Conservation (phyloP, 1,140 invertebrate species). For the Chironomus striatipennis region DNA sequence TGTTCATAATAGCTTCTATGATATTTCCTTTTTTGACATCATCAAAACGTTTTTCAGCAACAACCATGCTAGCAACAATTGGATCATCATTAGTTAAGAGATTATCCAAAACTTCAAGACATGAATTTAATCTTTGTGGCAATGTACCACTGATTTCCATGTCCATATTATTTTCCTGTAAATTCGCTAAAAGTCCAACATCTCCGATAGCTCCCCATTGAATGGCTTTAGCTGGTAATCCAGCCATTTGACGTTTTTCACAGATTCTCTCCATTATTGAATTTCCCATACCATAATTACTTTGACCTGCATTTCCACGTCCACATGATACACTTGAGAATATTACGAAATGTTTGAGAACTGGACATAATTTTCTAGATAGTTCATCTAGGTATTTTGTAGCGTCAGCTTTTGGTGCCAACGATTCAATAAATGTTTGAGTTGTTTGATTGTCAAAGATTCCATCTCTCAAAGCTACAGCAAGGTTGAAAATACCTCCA, state of each 20-base stretch:
- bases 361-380: slow-evolving; percentile 45
- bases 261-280: slow-evolving; percentile 58
- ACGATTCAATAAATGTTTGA: slow-evolving; percentile 35
- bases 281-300: slow-evolving; percentile 68
- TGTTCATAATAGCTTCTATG: slow-evolving; percentile 48
- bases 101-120: slow-evolving; percentile 39
- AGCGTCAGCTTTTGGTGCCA: slow-evolving; percentile 39
- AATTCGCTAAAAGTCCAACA: slow-evolving; percentile 60
- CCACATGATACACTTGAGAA: slow-evolving; percentile 79
- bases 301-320: slow-evolving; percentile 72
- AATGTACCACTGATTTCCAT: slow-evolving; percentile 44
- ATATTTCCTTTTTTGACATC: slow-evolving; percentile 43
- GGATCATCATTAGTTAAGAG: slow-evolving; percentile 41
- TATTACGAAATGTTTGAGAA: slow-evolving; percentile 50
- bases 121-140: slow-evolving; percentile 52
- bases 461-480: slow-evolving; percentile 45
- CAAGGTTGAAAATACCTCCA: slow-evolving; percentile 62
- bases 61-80: slow-evolving; percentile 49
- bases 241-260: slow-evolving; percentile 45
- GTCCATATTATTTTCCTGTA: slow-evolving; percentile 63
- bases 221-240: slow-evolving; percentile 55
- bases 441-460: slow-evolving; percentile 41
- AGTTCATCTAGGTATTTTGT: slow-evolving; percentile 44
- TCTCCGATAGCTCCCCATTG: slow-evolving; percentile 65
- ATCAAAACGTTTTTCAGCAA: slow-evolving; percentile 39